These are phyloP conservation scores for Manis pentadactyla DNA, from an alignment of 2,797 vertebrate species.

Conservation along the genomic window DNA sequence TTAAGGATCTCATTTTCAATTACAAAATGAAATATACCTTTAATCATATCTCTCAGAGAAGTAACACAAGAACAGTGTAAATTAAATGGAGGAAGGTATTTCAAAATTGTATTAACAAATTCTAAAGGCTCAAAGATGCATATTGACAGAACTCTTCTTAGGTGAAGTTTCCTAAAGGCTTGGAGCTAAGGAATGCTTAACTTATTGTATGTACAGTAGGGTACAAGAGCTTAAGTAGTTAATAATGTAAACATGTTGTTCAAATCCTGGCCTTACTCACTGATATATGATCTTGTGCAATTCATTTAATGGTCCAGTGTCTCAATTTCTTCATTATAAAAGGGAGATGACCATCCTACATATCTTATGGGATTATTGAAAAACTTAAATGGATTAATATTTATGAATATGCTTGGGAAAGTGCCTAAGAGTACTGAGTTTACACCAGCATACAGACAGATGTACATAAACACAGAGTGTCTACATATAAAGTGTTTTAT, in stretches of 20 bases:
- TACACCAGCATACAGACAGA: background rate
- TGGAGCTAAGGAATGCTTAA: background rate
- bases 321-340: background rate
- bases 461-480: background rate
- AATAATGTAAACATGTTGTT: background rate
- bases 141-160: background rate
- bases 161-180: background rate
- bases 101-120: background rate
- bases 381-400: background rate
- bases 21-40: conserved; percentile 1
- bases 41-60: background rate
- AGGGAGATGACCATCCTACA: too few relatives aligned
- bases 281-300: background rate
- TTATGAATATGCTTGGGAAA: background rate
- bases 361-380: background rate
- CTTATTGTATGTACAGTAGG: too few relatives aligned
- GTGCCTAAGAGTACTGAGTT: background rate
- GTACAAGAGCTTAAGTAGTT: background rate
- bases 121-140: background rate
- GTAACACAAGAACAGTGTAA: background rate
- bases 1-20: conserved; percentile 4
- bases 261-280: background rate
- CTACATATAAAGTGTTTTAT: background rate
- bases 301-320: background rate
- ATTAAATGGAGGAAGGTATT: background rate